Conservation (phyloP, 1,140 invertebrate species). For the Hetaerina americana region DNA sequence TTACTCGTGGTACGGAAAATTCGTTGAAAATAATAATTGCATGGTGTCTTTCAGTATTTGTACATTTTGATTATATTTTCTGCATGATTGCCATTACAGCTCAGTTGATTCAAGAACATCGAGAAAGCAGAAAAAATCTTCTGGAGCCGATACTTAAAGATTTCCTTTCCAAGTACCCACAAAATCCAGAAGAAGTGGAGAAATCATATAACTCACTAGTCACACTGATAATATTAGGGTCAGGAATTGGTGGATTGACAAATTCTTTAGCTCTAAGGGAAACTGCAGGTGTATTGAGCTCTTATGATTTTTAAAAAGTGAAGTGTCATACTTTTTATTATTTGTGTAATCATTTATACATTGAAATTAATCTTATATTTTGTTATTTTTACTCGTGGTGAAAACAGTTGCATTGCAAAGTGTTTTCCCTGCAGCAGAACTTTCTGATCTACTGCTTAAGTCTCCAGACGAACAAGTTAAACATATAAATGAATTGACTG, state of each 20-base stretch:
- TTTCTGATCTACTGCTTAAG: conserved; percentile 45
- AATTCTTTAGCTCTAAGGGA: conserved; percentile 36
- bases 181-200: conserved; percentile 31
- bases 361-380: conserved; percentile 2
- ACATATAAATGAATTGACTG: conserved; percentile 39
- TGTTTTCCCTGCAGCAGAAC: conserved; percentile 52
- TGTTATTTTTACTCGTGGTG: conserved; percentile 15
- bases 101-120: conserved; percentile 35
- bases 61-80: neutral
- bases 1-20: conserved; percentile 30
- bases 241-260: conserved; percentile 48
- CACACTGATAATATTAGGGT: conserved; percentile 41
- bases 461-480: conserved; percentile 35
- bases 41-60: neutral
- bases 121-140: conserved; percentile 32
- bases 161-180: conserved; percentile 33
- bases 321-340: neutral
- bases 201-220: conserved; percentile 48
- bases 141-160: conserved; percentile 37
- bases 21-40: neutral
- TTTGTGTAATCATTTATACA: neutral
- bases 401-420: conserved; percentile 48
- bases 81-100: too few species aligned
- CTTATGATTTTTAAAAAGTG: neutral
- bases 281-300: conserved; percentile 21